Base-by-base conservation (phyloP, 2,888 invertebrate genomes). In the Cetonia aurata region DNA sequence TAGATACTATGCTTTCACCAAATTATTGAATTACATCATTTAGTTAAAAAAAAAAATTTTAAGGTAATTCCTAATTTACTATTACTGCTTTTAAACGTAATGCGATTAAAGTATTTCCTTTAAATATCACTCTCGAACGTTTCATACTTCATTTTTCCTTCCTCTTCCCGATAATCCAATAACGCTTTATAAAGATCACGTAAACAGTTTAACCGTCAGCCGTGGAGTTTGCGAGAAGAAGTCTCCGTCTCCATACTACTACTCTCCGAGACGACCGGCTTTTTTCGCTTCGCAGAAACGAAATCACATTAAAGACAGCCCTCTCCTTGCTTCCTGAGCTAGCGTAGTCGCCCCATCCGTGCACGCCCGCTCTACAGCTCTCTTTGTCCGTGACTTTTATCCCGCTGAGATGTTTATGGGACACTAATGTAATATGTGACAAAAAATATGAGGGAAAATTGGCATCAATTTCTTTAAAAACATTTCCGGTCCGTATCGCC, bases 361-460 rank as follows among this genome's bases (percentile, higher is more conserved):
- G 25, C 31, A 6, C 60, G 19, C 31, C 46, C 13, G 25, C 17
- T 46, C 62, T 62, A 62, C 10, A 33, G 48, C 50, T 62, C 62
- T 62, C 62, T 62, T 50, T 33, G 48, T 31, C 48, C 48, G 15
- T 62, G 62, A 62, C 50, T 62, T 62, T 62, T 48, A 62, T 48
- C 48, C 37, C 48, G 56, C 57, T 33, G 67, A 56, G 67, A 67
- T 57, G 67, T 67, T 67, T 67, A 67, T 57, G 67, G 67, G 59
- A 57, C 69, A 44, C 53, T 70, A 66, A 70, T 70, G 65, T 65
- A 70, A 66, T 70, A 66, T 57, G 70, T 66, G 57, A 70, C 66
- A 66, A 70, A 70, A 70, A 70, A 56, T 57, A 66, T 60, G 56
- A 56, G 53, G 50, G 70, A 70, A 70, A 70, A 70, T 70, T 70